Evolutionary conservation across 2,888 invertebrate species (phyloP).

Genomic region (Danaus chrysippus): DNA sequence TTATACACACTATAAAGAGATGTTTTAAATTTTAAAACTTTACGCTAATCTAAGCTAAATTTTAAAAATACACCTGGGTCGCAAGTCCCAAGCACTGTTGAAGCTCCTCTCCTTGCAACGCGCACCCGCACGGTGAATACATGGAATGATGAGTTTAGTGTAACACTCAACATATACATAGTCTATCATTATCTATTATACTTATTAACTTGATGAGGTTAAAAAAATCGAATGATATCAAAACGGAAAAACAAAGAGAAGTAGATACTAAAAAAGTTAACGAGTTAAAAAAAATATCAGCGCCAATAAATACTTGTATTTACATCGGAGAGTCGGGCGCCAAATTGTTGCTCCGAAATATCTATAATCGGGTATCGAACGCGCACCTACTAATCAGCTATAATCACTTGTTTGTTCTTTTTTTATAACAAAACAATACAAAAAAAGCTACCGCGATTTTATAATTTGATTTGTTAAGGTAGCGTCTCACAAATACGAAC

Average conservation of each 20-base stretch:
- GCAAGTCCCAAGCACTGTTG: no score
- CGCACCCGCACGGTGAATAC: no score
- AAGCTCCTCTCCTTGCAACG: no score
- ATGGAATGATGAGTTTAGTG: no score
- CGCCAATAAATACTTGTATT: slow-evolving; percentile 64
- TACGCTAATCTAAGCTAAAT: no score
- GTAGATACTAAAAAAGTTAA: slow-evolving; percentile 32
- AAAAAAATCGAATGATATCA: no score
- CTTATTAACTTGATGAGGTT: no score
- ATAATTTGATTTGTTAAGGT: slow-evolving; percentile 11
- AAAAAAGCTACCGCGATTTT: slow-evolving; percentile 17
- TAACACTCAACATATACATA: no score
- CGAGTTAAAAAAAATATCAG: slow-evolving; percentile 31
- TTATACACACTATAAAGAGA: no score
- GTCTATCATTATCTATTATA: background rate
- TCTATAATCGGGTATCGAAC: slow-evolving; percentile 70
- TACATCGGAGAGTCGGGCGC: slow-evolving; percentile 57
- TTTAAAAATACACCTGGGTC: no score
- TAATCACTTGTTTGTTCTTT: slow-evolving; percentile 58
- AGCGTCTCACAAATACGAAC: background rate
- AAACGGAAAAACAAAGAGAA: slow-evolving; percentile 54
- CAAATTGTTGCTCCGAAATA: slow-evolving; percentile 61
- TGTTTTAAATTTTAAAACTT: no score
- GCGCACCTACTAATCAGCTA: slow-evolving; percentile 64
- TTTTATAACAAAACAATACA: slow-evolving; percentile 24